Percentiles rank a stretch among this genome's conserved stretches.
Conservation (phyloP, 2,888 invertebrate species). For the Acanthosepion esculentum region DNA sequence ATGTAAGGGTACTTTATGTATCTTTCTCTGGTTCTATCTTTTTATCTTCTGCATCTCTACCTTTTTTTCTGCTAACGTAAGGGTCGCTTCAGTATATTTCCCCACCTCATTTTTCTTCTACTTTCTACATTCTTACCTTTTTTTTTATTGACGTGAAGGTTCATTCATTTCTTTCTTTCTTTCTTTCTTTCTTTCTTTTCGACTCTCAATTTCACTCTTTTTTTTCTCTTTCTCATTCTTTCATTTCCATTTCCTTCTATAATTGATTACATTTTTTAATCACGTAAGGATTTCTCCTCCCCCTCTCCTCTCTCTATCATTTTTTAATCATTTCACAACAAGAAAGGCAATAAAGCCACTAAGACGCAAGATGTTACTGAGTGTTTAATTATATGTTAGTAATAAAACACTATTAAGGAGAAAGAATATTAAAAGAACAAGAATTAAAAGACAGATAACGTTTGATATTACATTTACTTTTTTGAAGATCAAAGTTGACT, state of each 20-base stretch:
- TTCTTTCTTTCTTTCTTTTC: background rate
- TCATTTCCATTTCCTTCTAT: background rate
- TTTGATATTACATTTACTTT: too few relatives aligned
- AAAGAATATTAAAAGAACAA: too few relatives aligned
- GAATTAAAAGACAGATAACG: too few relatives aligned
- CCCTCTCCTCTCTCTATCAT: background rate
- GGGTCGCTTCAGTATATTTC: background rate
- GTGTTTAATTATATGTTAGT: too few relatives aligned
- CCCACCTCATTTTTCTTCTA: background rate
- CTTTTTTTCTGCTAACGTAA: background rate
- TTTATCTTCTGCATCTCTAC: background rate
- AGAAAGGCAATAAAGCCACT: too few relatives aligned
- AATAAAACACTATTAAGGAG: too few relatives aligned
- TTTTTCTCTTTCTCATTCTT: background rate
- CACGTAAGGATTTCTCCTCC: background rate
- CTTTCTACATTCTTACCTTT: too few relatives aligned
- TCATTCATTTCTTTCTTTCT: background rate
- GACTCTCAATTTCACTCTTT: background rate
- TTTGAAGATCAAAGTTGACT: too few relatives aligned
- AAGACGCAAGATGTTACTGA: too few relatives aligned
- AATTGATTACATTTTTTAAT: background rate
- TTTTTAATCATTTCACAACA: too few relatives aligned
- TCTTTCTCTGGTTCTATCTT: background rate
- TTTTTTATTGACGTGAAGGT: background rate
- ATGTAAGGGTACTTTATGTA: background rate